A percentile compares a stretch with the other conserved stretches of the same genome.
Conservation (phyloP, 2,888 invertebrate species). For the Chrysomela aeneicollis region DNA sequence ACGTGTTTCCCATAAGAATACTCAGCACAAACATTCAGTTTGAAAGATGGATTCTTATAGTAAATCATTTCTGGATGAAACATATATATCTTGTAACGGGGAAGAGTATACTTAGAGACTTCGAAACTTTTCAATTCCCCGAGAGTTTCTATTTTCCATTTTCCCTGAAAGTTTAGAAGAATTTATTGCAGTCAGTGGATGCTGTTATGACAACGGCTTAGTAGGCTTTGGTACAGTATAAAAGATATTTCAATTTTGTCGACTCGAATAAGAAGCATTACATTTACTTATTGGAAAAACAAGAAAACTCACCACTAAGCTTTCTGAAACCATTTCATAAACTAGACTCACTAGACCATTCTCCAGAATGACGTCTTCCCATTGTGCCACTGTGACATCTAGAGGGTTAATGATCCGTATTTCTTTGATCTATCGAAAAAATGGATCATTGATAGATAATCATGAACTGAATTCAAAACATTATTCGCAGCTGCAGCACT, state of each 20-base stretch:
- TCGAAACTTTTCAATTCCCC: conserved; percentile 61
- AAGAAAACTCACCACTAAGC: conserved; percentile 49
- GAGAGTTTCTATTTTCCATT: conserved; percentile 64
- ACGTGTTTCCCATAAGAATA: conserved; percentile 71
- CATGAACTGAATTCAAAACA: too few species aligned
- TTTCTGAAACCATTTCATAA: conserved; percentile 54
- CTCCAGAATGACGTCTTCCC: conserved; percentile 68
- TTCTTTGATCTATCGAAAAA: conserved; percentile 66
- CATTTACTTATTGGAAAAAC: background rate
- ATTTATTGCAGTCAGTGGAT: conserved; percentile 1
- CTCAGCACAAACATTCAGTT: conserved; percentile 66
- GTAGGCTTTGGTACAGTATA: background rate
- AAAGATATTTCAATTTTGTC: background rate
- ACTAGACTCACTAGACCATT: conserved; percentile 68
- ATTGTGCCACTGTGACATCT: conserved; percentile 70
- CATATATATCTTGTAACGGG: conserved; percentile 67
- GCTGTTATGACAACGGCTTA: conserved; percentile 5
- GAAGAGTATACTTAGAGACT: conserved; percentile 67
- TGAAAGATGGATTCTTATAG: conserved; percentile 59
- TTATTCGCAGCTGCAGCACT: background rate
- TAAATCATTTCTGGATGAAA: conserved; percentile 64
- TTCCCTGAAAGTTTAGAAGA: conserved; percentile 58
- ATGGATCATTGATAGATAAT: too few species aligned
- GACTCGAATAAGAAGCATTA: conserved; percentile 2
- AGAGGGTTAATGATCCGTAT: conserved; percentile 73